Evolutionary conservation across 1,140 invertebrate genomes (phyloP).

Genomic region (Bactericera cockerelli): DNA sequence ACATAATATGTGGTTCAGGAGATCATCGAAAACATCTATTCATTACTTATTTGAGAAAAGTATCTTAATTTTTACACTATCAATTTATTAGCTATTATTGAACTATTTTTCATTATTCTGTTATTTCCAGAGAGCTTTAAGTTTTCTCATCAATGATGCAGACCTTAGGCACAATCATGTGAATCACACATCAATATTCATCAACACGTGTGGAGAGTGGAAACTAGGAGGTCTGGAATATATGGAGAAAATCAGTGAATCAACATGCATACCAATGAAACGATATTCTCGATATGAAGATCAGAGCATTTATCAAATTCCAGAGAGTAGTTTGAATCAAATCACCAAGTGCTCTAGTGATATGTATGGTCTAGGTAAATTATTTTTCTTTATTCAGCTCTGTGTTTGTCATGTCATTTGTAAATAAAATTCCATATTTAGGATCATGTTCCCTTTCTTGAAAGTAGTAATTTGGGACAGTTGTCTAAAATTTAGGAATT

Average conservation of each 20-base stretch:
- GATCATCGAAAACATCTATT: too few species aligned
- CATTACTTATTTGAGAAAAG: too few species aligned
- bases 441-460: too few species aligned
- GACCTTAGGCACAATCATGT: constrained; percentile 92
- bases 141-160: constrained; percentile 93
- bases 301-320: constrained; percentile 70
- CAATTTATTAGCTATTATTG: too few species aligned
- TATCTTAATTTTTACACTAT: too few species aligned
- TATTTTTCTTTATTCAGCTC: too few species aligned
- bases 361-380: constrained; percentile 79
- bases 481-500: too few species aligned
- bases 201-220: constrained; percentile 92
- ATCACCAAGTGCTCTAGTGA: constrained; percentile 69
- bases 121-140: constrained; percentile 72
- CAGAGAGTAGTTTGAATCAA: constrained; percentile 52
- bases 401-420: too few species aligned
- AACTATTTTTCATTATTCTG: too few species aligned
- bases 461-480: too few species aligned
- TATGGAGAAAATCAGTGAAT: constrained; percentile 36
- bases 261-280: constrained; percentile 44
- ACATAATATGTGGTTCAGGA: too few species aligned
- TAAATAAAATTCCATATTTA: too few species aligned
- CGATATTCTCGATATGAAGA: constrained; percentile 20
- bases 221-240: constrained; percentile 94
- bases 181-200: constrained; percentile 84